A percentile compares a stretch with the other conserved stretches of the same genome.
Conservation (phyloP, 92 coral and sea anemone genomes). For the Epizoanthus illoricatus region DNA sequence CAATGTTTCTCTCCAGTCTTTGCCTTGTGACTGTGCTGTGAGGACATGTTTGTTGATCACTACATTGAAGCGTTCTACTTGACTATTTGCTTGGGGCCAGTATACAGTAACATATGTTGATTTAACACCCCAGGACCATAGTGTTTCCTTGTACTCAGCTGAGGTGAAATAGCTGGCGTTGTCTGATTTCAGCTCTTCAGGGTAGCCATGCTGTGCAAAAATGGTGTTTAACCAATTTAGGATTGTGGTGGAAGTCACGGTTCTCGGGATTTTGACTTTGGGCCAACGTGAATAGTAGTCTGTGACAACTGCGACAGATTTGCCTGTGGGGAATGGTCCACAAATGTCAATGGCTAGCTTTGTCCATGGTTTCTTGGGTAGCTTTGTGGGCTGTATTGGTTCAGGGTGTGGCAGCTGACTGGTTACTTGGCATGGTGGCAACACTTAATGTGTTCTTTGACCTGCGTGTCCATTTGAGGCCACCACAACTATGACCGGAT, state of each 20-base stretch:
- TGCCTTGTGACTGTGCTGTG: constrained; percentile 4
- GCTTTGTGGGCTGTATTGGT: constrained; percentile 9
- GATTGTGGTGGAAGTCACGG: constrained; percentile 32
- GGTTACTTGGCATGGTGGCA: constrained; percentile 43
- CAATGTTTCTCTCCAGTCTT: constrained; percentile 43
- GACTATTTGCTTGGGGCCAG: constrained; percentile 67
- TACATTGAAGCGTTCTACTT: constrained; percentile 51
- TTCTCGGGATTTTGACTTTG: background rate
- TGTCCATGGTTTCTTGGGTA: constrained; percentile 15
- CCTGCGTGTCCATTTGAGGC: constrained; percentile 54
- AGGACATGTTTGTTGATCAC: constrained; percentile 10
- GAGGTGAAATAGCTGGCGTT: constrained; percentile 49
- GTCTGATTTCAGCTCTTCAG: background rate
- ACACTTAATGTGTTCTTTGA: constrained; percentile 43
- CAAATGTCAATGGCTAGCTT: constrained; percentile 10
- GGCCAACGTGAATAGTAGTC: constrained; percentile 28
- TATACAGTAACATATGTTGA: constrained; percentile 32
- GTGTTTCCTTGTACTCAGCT: constrained; percentile 14
- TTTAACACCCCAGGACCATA: constrained; percentile 31
- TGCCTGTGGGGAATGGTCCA: constrained; percentile 15
- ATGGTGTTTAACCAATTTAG: constrained; percentile 4
- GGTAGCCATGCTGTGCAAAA: constrained; percentile 20
- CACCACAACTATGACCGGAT: constrained; percentile 51
- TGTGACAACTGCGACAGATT: constrained; percentile 3
- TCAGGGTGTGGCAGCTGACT: constrained; percentile 12